Evolutionary conservation across 1,140 invertebrate species (phyloP).

Genomic region (Heliconius congener): DNA sequence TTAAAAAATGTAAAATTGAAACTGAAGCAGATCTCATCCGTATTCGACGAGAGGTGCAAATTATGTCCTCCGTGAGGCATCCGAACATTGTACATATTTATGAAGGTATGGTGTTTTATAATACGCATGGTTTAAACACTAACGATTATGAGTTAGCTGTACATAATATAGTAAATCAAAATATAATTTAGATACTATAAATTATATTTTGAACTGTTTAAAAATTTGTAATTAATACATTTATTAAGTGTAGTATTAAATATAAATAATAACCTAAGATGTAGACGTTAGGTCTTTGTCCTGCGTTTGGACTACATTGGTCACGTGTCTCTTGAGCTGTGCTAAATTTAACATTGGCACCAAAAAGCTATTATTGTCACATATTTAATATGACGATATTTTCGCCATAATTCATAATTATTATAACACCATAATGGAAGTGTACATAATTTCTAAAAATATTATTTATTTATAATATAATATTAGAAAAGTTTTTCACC

Average conservation of each 20-base stretch:
- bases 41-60: conserved; percentile 98
- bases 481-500: neutral
- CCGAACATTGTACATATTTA: conserved; percentile 99
- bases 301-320: conserved; percentile 21
- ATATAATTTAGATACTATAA: neutral
- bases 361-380: conserved; percentile 26
- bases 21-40: conserved; percentile 97
- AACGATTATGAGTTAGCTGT: neutral
- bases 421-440: neutral
- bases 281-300: conserved; percentile 24
- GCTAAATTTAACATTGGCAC: conserved; percentile 30
- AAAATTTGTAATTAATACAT: neutral
- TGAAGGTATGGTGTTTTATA: conserved; percentile 88
- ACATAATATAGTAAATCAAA: neutral
- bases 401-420: conserved; percentile 8
- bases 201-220: neutral
- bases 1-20: conserved; percentile 99
- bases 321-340: conserved; percentile 14
- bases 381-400: conserved; percentile 20
- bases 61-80: conserved; percentile 99
- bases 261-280: neutral
- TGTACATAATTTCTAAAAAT: neutral
- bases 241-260: neutral
- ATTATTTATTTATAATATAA: neutral
- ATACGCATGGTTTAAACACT: neutral